Conservation (phyloP, 2,113 vertebrate genomes). For the Chionodraco myersi region DNA sequence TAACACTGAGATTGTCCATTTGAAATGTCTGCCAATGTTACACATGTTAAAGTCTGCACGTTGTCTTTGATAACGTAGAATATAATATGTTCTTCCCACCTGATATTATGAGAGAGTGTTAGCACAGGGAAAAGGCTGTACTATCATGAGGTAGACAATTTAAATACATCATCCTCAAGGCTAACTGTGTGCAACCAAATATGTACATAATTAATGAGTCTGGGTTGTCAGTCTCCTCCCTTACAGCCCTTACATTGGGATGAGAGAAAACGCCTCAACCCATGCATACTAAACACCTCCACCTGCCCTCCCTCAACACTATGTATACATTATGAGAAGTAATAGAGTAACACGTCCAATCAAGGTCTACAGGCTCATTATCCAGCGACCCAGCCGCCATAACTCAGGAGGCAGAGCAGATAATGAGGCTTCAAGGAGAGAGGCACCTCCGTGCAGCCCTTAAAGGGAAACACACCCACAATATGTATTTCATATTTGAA, state of each 20-base stretch:
- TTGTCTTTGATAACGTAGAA: not conserved
- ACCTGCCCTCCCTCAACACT: conserved; percentile 33
- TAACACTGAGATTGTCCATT: conserved; percentile 26
- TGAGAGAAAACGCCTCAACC: not conserved
- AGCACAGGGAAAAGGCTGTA: conserved; percentile 1
- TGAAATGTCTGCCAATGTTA: not conserved
- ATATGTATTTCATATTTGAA: not conserved
- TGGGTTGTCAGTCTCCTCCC: conserved; percentile 26
- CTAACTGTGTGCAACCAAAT: conserved; percentile 41
- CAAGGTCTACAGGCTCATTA: conserved; percentile 76
- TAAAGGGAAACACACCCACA: conserved; percentile 9
- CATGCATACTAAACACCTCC: conserved; percentile 11
- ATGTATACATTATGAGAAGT: conserved; percentile 74
- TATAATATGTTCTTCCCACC: not conserved
- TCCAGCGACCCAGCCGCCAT: conserved; percentile 64
- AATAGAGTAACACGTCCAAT: conserved; percentile 70
- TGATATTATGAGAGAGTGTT: conserved; percentile 8
- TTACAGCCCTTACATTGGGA: not conserved
- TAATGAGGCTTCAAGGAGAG: conserved; percentile 70
- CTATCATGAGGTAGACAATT: conserved; percentile 13
- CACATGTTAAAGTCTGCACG: not conserved
- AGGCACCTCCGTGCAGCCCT: conserved; percentile 13
- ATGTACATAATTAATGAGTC: conserved; percentile 45
- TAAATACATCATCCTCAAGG: conserved; percentile 33
- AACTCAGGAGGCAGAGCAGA: conserved; percentile 66